Conservation (phyloP, 2,797 vertebrate genomes). For the Microchirus variegatus region DNA sequence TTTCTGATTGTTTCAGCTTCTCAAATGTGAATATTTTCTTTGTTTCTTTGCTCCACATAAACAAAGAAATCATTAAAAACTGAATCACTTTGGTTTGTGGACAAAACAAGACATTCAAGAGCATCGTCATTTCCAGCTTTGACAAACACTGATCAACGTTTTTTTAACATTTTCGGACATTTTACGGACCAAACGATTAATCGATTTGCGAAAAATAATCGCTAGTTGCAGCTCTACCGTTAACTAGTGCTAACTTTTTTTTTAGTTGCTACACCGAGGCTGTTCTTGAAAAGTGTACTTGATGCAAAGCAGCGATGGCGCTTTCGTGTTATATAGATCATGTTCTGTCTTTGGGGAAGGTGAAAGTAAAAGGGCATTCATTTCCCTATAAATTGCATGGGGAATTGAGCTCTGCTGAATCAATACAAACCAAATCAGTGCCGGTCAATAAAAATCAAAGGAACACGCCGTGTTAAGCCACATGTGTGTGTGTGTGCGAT, state of each 20-base stretch:
- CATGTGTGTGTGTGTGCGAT: conserved; percentile 13
- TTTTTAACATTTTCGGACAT: too few species aligned
- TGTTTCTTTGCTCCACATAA: too few species aligned
- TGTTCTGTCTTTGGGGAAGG: conserved; percentile 64
- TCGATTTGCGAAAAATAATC: too few species aligned
- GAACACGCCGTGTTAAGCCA: conserved; percentile 41
- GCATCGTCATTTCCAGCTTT: too few species aligned
- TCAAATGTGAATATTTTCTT: too few species aligned
- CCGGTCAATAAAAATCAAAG: conserved; percentile 72
- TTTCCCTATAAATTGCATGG: conserved; percentile 70
- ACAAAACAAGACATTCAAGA: too few species aligned
- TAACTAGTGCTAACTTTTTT: conserved; percentile 41
- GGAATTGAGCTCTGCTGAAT: conserved; percentile 66
- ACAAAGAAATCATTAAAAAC: too few species aligned
- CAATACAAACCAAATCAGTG: conserved; percentile 77
- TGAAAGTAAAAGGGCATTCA: conserved; percentile 71
- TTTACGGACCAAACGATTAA: too few species aligned
- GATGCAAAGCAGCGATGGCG: conserved; percentile 35
- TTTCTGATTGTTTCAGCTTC: too few species aligned
- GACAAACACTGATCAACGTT: too few species aligned
- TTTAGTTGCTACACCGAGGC: conserved; percentile 22
- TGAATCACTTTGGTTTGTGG: too few species aligned
- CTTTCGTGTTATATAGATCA: conserved; percentile 59
- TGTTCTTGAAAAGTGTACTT: conserved; percentile 27
- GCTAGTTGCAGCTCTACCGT: too few species aligned